phyloP scores from a whole-genome alignment of 2,113 vertebrate genomes.

The Tonatia bakeri region DNA sequence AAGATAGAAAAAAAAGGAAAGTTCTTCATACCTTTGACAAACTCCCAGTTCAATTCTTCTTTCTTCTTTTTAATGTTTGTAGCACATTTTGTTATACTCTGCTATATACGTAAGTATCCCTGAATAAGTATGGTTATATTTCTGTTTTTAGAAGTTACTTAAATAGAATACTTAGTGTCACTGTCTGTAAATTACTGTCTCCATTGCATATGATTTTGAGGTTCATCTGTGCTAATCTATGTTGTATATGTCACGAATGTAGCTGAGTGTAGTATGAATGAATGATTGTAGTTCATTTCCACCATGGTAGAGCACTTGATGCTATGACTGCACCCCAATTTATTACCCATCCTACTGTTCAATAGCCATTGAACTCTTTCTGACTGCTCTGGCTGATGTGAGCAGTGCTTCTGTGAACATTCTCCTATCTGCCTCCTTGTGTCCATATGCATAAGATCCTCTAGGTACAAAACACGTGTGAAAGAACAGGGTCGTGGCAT shows the following conservation, averaged over 20 bases:
- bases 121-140: neutral
- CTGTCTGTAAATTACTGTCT: neutral
- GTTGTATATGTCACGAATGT: neutral
- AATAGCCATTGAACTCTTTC: neutral
- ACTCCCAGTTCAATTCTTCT: neutral
- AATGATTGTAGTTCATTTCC: neutral
- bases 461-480: neutral
- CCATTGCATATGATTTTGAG: neutral
- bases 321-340: neutral
- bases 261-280: neutral
- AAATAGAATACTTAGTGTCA: neutral
- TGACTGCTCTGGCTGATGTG: neutral
- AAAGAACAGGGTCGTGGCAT: neutral
- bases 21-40: neutral
- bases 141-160: neutral
- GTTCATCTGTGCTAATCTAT: neutral
- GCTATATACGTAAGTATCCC: neutral
- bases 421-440: neutral
- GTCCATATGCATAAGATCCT: neutral
- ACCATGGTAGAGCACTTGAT: neutral
- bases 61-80: neutral
- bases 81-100: neutral
- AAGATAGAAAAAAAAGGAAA: neutral
- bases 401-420: neutral
- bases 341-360: neutral